A percentile compares a stretch with the other conserved stretches of the same genome.
Conservation (phyloP, 2,797 vertebrate genomes). For the Epinephelus malabaricus region DNA sequence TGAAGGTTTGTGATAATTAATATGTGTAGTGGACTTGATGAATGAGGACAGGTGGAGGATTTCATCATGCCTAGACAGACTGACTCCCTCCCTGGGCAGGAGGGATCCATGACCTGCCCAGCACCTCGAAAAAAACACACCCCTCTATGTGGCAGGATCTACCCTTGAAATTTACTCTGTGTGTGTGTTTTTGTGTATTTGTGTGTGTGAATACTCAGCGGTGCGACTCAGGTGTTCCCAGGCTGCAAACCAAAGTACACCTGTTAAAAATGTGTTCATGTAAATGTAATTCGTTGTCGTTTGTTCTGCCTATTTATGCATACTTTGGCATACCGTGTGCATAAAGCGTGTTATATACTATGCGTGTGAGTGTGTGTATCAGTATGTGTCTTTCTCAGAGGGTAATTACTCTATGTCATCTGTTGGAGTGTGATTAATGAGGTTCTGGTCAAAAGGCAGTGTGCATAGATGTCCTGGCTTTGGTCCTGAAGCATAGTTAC, state of each 20-base stretch:
- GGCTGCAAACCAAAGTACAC: slow-evolving; percentile 30
- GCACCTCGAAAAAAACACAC: slow-evolving; percentile 62
- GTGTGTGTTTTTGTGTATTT: slow-evolving; percentile 20
- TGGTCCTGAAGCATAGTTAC: slow-evolving; percentile 71
- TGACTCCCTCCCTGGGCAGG: slow-evolving; percentile 82
- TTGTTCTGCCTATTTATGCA: slow-evolving; percentile 40
- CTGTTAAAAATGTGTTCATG: slow-evolving; percentile 44
- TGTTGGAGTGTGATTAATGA: slow-evolving; percentile 86
- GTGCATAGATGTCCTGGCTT: slow-evolving; percentile 80
- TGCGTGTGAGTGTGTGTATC: slow-evolving; percentile 35
- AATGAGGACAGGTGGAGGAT: slow-evolving; percentile 88
- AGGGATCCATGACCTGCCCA: slow-evolving; percentile 82
- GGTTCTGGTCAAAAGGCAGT: slow-evolving; percentile 77
- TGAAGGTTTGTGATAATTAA: slow-evolving; percentile 90
- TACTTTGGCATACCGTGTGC: slow-evolving; percentile 1
- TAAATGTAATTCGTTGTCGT: slow-evolving; percentile 40
- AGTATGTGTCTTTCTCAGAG: slow-evolving; percentile 57
- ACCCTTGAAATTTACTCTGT: slow-evolving; percentile 76
- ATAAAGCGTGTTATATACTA: slow-evolving; percentile 26
- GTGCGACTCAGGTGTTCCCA: slow-evolving; percentile 21
- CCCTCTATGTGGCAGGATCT: slow-evolving; percentile 45
- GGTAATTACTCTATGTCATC: slow-evolving; percentile 85
- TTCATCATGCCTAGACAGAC: slow-evolving; percentile 87
- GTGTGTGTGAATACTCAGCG: slow-evolving; percentile 22
- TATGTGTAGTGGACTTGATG: slow-evolving; percentile 87